phyloP scores from a whole-genome alignment of 1,140 invertebrate genomes.

The Chionoecetes opilio region DNA sequence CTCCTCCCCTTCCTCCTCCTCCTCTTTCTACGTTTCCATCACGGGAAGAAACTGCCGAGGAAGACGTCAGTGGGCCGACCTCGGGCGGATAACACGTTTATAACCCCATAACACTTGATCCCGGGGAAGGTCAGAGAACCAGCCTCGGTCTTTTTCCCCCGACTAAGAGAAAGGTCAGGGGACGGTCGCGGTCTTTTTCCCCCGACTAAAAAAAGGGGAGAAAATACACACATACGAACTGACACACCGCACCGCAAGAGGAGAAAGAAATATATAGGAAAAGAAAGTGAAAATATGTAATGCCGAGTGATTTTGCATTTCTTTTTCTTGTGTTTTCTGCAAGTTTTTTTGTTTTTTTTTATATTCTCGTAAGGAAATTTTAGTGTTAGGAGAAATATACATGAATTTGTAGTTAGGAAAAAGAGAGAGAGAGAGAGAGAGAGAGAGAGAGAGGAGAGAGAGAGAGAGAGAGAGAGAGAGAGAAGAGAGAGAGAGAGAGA shows the following conservation, averaged over 20 bases:
- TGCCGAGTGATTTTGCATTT: too few relatives aligned
- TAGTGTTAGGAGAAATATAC: too few relatives aligned
- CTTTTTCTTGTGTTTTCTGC: too few relatives aligned
- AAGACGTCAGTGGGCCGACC: neutral
- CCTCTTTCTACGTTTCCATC: neutral
- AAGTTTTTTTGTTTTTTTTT: too few relatives aligned
- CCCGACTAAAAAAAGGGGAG: neutral
- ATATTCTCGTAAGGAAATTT: too few relatives aligned
- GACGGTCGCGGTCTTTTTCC: too few relatives aligned
- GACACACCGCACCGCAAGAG: neutral
- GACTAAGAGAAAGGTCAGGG: too few relatives aligned
- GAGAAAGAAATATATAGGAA: neutral
- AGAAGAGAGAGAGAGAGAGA: too few relatives aligned
- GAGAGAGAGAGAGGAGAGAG: neutral
- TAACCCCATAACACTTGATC: neutral
- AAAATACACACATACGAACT: neutral
- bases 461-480: too few relatives aligned
- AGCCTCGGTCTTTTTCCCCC: neutral
- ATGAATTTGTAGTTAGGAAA: too few relatives aligned
- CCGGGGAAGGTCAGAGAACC: neutral
- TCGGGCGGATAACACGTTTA: neutral
- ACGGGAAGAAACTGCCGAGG: neutral
- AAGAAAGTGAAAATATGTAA: neutral
- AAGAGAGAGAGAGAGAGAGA: conserved; percentile 59
- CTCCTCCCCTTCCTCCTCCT: too few relatives aligned